Evolutionary conservation across 2,113 vertebrate genomes (phyloP).

Genomic region (Leptosomus discolor): DNA sequence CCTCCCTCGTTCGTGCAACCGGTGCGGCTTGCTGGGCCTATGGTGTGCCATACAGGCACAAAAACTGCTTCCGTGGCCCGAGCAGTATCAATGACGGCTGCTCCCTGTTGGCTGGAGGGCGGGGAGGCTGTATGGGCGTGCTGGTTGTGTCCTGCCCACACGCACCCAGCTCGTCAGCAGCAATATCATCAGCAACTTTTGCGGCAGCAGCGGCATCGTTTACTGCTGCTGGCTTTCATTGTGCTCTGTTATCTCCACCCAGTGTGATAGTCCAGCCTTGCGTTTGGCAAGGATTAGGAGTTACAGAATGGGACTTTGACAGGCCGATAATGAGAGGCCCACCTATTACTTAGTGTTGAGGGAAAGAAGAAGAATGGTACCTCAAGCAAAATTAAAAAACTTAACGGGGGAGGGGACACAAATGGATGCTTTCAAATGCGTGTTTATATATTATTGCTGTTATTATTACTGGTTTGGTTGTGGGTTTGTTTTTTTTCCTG

Average conservation of each 20-base stretch:
- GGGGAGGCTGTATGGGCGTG: not conserved
- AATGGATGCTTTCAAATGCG: not conserved
- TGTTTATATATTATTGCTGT: not conserved
- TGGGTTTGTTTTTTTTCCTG: not conserved
- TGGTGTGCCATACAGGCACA: not conserved
- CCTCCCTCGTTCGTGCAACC: not conserved
- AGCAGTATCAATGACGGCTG: not conserved
- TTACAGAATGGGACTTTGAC: not conserved
- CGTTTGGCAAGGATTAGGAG: not conserved
- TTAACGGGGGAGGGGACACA: not conserved
- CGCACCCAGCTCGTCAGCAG: not conserved
- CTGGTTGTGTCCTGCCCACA: not conserved
- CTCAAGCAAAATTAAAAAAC: not conserved
- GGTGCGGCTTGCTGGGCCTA: not conserved
- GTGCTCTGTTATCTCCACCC: not conserved
- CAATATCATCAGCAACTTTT: not conserved
- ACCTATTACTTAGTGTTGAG: not conserved
- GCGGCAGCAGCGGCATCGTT: not conserved
- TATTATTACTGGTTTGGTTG: not conserved
- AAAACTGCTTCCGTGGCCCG: not conserved
- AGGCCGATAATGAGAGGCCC: not conserved
- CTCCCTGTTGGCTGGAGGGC: constrained; percentile 1
- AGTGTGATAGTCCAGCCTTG: not conserved
- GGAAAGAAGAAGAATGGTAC: not conserved
- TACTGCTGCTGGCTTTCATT: not conserved